phyloP scores from a whole-genome alignment of 1,140 invertebrate species.

The Papilio dardanus region DNA sequence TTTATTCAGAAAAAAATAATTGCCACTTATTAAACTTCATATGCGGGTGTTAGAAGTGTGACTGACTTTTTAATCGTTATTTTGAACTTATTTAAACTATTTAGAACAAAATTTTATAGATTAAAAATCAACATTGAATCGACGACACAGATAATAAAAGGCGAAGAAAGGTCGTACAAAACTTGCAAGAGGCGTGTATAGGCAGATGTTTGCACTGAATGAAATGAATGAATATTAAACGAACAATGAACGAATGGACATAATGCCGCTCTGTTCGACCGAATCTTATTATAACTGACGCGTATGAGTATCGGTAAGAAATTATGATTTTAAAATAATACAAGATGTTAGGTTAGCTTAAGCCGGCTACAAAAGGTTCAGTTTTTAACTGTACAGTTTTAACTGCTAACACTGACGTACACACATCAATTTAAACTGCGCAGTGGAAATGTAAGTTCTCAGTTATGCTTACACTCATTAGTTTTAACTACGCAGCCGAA shows the following conservation, averaged over 20 bases:
- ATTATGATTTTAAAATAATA: constrained; percentile 42
- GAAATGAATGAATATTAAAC: constrained; percentile 58
- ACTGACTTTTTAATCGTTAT: constrained; percentile 45
- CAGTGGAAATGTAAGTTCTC: no score
- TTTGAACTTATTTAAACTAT: constrained; percentile 5
- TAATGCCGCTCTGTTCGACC: constrained; percentile 65
- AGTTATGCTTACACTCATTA: no score
- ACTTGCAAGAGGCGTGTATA: constrained; percentile 44
- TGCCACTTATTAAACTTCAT: constrained; percentile 67
- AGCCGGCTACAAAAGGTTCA: no score
- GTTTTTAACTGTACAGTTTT: no score
- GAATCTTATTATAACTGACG: constrained; percentile 75
- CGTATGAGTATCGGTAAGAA: constrained; percentile 42
- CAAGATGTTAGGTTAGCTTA: constrained; percentile 6
- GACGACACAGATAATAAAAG: constrained; percentile 49
- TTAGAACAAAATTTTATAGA: constrained; percentile 33
- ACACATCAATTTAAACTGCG: no score
- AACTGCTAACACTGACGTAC: no score
- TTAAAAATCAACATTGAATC: constrained; percentile 49
- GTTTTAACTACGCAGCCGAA: no score
- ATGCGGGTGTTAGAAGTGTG: constrained; percentile 68
- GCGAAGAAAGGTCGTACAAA: constrained; percentile 39
- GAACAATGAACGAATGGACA: constrained; percentile 60
- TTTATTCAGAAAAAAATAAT: constrained; percentile 76
- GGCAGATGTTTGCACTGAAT: constrained; percentile 70